phyloP scores from a whole-genome alignment of 1,140 invertebrate species.

The Agrilus planipennis region DNA sequence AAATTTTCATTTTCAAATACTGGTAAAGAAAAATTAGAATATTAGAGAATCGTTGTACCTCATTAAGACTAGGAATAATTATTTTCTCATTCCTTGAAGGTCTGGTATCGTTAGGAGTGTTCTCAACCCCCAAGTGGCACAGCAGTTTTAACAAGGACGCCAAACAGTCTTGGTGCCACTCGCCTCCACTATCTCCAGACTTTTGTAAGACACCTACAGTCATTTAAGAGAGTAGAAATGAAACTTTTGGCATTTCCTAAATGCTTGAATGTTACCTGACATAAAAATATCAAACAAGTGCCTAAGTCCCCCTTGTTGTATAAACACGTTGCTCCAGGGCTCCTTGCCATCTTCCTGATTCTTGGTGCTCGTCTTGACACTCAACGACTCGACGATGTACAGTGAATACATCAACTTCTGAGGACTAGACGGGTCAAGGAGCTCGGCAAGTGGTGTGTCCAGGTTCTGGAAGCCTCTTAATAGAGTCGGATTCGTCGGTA shows the following conservation, averaged over 20 bases:
- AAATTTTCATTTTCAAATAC: conserved; percentile 24
- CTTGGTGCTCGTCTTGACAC: conserved; percentile 32
- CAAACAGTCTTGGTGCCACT: conserved; percentile 91
- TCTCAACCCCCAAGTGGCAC: conserved; percentile 70
- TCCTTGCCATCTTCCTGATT: conserved; percentile 17
- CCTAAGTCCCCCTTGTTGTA: conserved; percentile 72
- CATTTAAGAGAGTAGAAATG: neutral
- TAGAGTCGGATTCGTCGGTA: conserved; percentile 79
- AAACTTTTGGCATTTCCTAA: conserved; percentile 21
- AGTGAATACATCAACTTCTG: conserved; percentile 92
- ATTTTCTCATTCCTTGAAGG: conserved; percentile 27
- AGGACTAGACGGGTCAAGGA: conserved; percentile 75
- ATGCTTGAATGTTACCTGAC: conserved; percentile 45
- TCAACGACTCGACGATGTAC: conserved; percentile 76
- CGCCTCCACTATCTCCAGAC: conserved; percentile 56
- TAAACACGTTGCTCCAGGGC: conserved; percentile 65
- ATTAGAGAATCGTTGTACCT: conserved; percentile 10
- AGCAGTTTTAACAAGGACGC: conserved; percentile 73
- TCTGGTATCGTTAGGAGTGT: conserved; percentile 32
- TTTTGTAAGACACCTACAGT: conserved; percentile 48
- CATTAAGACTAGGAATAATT: conserved; percentile 28
- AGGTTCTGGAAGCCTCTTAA: conserved; percentile 72
- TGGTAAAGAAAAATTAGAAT: neutral
- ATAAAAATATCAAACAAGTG: conserved; percentile 88
- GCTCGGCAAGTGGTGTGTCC: conserved; percentile 48